Base-by-base conservation (phyloP, 2,797 vertebrate genomes). In the Rhinoraja longicauda region DNA sequence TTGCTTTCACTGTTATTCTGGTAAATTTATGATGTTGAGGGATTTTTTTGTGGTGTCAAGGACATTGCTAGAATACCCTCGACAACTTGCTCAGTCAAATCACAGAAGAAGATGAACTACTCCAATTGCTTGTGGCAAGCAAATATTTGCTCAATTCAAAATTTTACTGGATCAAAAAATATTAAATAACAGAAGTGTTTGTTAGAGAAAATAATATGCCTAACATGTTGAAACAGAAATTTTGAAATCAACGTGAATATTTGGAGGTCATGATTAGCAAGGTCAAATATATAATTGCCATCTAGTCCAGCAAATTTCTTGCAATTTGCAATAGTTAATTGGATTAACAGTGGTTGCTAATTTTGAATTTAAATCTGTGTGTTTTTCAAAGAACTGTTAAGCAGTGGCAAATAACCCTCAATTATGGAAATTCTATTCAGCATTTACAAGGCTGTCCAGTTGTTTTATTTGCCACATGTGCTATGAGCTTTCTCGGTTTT, bases 1-100 rank as follows among this genome's bases (percentile, higher is more conserved):
- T n/a, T 88, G 59, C 21, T 88, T 88, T 64, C 32, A 6, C 59
- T 32, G 59, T 88, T 88, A 59, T 64, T 88, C 84, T 19, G 15
- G 15, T 64, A 62, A 8, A 64, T 88, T 88, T 64, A 64, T 88
- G 84, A 88, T 32, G 32, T 64, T n/a, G 17, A 62, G 29, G 29
- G 81, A 59, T 84, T 84, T 53, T 53, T 82, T 62, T 59, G 57
- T 84, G 53, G 15, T 64, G 62, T 21, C n/a, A 67, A 32, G 1
- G 26, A 4, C 26, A 59, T 86, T 86, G 12, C 4, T 62, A 59
- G 29, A 62, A 64, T 62, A 12, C 82, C 29, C 29, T 17, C 13
- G 32, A 86, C 57, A 64, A 86, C 62, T 86, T 86, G 82, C 32
- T 86, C 57, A 32, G 59, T 64, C n/a, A 88, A 67, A 88, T 64